A percentile compares a stretch with the other conserved stretches of the same genome.
Conservation (phyloP, 2,113 vertebrate genomes). For the Chionomys nivalis region DNA sequence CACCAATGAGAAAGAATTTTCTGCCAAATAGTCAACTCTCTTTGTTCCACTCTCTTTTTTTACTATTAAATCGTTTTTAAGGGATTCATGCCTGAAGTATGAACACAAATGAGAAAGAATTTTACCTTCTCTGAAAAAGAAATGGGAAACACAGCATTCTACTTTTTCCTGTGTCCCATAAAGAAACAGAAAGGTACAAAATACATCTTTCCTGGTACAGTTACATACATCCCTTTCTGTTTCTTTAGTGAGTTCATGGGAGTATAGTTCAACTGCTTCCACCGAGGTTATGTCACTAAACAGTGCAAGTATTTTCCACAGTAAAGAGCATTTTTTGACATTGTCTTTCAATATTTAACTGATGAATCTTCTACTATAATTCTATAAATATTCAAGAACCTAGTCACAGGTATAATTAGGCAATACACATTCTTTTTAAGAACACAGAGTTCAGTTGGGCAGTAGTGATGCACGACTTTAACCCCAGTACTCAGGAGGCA, state of each 20-base stretch:
- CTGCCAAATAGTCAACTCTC: neutral
- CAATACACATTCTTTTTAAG: neutral
- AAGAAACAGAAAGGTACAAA: neutral
- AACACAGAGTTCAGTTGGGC: neutral
- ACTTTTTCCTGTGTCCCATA: neutral
- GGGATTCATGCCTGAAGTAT: neutral
- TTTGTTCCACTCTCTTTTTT: neutral
- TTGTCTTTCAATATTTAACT: slow-evolving; percentile 28
- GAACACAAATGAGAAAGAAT: neutral
- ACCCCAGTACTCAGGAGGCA: no score
- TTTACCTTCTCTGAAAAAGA: neutral
- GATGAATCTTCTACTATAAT: neutral
- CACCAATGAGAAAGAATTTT: neutral
- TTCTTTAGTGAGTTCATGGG: neutral
- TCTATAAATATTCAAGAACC: slow-evolving; percentile 2
- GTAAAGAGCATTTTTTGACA: neutral
- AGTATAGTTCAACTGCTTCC: neutral
- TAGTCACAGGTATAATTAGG: neutral
- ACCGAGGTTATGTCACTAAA: neutral
- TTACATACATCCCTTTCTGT: neutral
- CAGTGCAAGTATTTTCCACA: neutral
- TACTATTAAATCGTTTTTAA: neutral
- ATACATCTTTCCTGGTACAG: neutral
- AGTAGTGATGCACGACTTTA: no score
- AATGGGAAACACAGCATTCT: neutral